Evolutionary conservation across 1,140 invertebrate species (phyloP).

Genomic region (Probaryconus sp.): DNA sequence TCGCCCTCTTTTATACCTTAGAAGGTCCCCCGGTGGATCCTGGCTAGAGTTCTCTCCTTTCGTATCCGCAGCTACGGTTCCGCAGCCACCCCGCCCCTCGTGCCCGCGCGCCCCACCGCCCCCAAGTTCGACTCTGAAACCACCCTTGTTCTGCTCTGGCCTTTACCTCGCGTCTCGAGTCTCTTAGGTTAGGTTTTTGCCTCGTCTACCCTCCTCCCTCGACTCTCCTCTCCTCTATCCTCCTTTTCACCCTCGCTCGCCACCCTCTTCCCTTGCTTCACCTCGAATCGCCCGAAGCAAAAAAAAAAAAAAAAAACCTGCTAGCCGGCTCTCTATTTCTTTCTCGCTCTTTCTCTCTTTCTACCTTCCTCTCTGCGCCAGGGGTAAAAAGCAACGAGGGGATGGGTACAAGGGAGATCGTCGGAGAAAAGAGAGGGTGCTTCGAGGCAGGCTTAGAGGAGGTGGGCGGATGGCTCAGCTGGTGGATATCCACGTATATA

Average conservation of each 20-base stretch:
- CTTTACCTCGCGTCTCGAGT: constrained; percentile 70
- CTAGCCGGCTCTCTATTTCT: constrained; percentile 61
- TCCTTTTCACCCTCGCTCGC: constrained; percentile 17
- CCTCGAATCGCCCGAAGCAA: constrained; percentile 70
- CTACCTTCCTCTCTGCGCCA: constrained; percentile 46
- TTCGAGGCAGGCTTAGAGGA: constrained; percentile 38
- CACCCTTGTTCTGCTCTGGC: constrained; percentile 71
- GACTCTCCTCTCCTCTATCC: constrained; percentile 8
- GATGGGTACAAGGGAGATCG: constrained; percentile 50
- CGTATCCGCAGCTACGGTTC: constrained; percentile 69
- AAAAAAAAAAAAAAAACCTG: constrained; percentile 75
- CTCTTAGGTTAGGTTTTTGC: constrained; percentile 74
- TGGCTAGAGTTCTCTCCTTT: constrained; percentile 72
- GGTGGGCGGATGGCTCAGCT: constrained; percentile 50
- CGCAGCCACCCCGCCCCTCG: constrained; percentile 54
- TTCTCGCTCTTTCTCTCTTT: no score
- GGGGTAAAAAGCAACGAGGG: constrained; percentile 57
- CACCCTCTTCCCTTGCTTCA: constrained; percentile 50
- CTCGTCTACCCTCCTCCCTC: constrained; percentile 22
- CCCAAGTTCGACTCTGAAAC: constrained; percentile 56
- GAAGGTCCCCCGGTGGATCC: constrained; percentile 73
- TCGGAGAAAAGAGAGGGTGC: constrained; percentile 39
- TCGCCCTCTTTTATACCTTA: constrained; percentile 74
- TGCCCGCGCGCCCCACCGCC: constrained; percentile 42
- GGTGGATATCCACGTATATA: constrained; percentile 59